A percentile compares a stretch with the other conserved stretches of the same genome.
Evolutionary conservation across 2,888 invertebrate species (phyloP).

Genomic region (Lordiphosa andalusiaca): DNA sequence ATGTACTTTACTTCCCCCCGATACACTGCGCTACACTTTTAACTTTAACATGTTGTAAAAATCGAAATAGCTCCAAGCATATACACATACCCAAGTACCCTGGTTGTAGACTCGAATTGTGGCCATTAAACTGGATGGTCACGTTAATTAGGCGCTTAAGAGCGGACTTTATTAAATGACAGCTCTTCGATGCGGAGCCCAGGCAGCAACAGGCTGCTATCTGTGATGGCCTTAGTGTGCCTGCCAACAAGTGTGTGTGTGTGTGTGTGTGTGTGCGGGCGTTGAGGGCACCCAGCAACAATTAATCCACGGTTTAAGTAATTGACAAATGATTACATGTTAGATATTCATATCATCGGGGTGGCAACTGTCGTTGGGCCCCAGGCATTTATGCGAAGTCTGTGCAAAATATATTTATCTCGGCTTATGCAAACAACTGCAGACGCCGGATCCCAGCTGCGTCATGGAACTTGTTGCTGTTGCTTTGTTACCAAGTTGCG

Average conservation of each 20-base stretch:
- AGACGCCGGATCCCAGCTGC: conserved; percentile 34
- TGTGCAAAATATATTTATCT: conserved; percentile 34
- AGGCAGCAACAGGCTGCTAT: conserved; percentile 33
- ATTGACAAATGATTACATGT: conserved; percentile 70
- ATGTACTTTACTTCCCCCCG: background rate
- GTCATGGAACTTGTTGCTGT: conserved; percentile 38
- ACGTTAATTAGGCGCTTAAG: conserved; percentile 50
- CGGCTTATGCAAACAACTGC: conserved; percentile 51
- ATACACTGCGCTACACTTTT: conserved; percentile 26
- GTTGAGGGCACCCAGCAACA: conserved; percentile 34
- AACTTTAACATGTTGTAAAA: conserved; percentile 22
- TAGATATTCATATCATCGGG: conserved; percentile 29
- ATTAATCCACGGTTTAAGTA: conserved; percentile 68
- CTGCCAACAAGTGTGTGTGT: conserved; percentile 44
- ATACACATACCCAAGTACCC: conserved; percentile 5
- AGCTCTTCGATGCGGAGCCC: conserved; percentile 43
- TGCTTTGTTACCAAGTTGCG: conserved; percentile 33
- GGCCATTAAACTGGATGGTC: conserved; percentile 40
- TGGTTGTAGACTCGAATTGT: conserved; percentile 19
- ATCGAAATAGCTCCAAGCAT: conserved; percentile 21
- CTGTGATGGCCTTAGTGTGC: conserved; percentile 43
- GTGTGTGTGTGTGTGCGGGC: conserved; percentile 7
- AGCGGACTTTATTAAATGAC: conserved; percentile 45
- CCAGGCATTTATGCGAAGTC: conserved; percentile 8
- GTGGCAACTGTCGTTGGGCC: conserved; percentile 32